Conservation (phyloP, 2,888 invertebrate genomes). For the Limnephilus marmoratus region DNA sequence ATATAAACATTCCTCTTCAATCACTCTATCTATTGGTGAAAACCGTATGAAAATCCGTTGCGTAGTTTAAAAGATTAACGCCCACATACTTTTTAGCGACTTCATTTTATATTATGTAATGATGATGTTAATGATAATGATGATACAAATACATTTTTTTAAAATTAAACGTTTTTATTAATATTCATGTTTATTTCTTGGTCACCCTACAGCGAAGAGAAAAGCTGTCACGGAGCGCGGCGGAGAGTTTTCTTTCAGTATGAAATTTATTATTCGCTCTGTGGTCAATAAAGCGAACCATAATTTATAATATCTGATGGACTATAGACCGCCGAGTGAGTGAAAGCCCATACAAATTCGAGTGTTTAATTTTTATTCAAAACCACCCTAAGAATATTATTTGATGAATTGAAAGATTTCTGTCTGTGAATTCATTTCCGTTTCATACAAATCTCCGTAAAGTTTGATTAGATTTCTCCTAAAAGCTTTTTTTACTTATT, state of each 20-base stretch:
- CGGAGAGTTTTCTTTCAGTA: constrained; percentile 53
- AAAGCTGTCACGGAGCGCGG: constrained; percentile 47
- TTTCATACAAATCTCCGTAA: background rate
- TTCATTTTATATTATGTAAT: no score
- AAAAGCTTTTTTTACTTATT: background rate
- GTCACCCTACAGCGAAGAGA: constrained; percentile 10
- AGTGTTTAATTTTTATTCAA: constrained; percentile 27
- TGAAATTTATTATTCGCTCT: constrained; percentile 51
- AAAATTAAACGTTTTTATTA: no score
- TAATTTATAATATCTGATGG: constrained; percentile 19
- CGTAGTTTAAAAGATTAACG: no score
- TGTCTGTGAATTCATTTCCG: background rate
- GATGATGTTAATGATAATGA: no score
- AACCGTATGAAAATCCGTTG: no score
- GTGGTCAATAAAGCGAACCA: constrained; percentile 44
- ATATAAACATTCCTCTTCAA: no score
- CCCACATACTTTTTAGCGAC: no score
- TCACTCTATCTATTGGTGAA: no score
- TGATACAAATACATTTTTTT: no score
- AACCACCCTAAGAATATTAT: background rate
- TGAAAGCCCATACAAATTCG: constrained; percentile 14
- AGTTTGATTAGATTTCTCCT: background rate
- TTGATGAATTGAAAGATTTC: constrained; percentile 28
- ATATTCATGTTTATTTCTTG: background rate
- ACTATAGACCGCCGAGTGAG: background rate